Conservation (phyloP, 2,113 vertebrate genomes). For the Tachysurus fulvidraco region DNA sequence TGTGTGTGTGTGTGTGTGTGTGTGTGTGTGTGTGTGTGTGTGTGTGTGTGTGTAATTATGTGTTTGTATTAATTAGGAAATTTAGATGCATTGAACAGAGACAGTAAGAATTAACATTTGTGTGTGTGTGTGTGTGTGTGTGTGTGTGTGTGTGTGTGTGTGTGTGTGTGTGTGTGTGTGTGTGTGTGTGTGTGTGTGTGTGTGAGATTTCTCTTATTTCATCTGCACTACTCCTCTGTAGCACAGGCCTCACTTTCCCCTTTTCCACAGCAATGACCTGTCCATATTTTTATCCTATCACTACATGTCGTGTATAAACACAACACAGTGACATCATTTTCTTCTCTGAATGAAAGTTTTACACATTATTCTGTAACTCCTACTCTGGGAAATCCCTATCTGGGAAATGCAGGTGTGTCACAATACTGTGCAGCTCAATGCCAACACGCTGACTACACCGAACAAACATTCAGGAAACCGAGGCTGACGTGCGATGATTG, state of each 20-base stretch:
- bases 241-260: background rate
- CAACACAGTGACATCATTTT: background rate
- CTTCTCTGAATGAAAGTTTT: background rate
- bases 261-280: background rate
- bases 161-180: too few species aligned
- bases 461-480: background rate
- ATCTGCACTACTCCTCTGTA: background rate
- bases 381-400: conserved; percentile 18
- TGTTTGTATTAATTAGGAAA: too few species aligned
- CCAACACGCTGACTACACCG: background rate
- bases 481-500: background rate
- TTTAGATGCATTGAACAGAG: too few species aligned
- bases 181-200: background rate
- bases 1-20: background rate
- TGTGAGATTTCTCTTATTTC: background rate
- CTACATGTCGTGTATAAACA: background rate
- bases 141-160: too few species aligned
- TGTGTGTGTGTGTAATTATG: background rate
- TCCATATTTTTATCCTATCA: background rate
- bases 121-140: too few species aligned
- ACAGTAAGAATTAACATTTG: too few species aligned
- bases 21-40: background rate
- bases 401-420: conserved; percentile 22
- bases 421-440: conserved; percentile 15
- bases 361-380: background rate